phyloP scores from a whole-genome alignment of 1,140 invertebrate species.

The Ylistrum balloti region DNA sequence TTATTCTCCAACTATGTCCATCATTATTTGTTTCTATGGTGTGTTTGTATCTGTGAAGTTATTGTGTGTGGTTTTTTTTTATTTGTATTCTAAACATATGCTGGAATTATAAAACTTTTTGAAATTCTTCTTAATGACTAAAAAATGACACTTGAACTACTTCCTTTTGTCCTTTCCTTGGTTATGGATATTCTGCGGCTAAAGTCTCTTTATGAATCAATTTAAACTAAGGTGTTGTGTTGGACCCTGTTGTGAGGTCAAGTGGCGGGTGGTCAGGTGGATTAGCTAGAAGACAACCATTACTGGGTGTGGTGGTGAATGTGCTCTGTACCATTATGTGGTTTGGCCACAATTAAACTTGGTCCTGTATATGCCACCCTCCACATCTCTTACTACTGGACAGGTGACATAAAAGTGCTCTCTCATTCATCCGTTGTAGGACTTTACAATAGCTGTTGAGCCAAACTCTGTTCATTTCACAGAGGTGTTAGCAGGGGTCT shows the following conservation, averaged over 20 bases:
- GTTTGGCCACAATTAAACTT: not conserved
- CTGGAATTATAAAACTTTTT: too few species aligned
- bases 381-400: not conserved
- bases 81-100: too few species aligned
- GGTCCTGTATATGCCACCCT: not conserved
- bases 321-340: not conserved
- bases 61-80: too few species aligned
- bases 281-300: not conserved
- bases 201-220: not conserved
- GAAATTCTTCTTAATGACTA: not conserved
- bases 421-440: not conserved
- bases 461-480: not conserved
- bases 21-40: too few species aligned
- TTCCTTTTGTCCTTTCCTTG: not conserved
- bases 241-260: not conserved
- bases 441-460: not conserved
- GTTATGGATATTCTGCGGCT: not conserved
- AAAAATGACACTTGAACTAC: not conserved
- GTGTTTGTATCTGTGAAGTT: too few species aligned
- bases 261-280: not conserved
- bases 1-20: too few species aligned
- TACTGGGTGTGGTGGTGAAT: not conserved
- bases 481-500: too few species aligned
- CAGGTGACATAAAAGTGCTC: slow-evolving; percentile 14
- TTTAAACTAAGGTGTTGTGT: not conserved